phyloP scores from a whole-genome alignment of 2,888 invertebrate genomes.

The Trimorus sp. region DNA sequence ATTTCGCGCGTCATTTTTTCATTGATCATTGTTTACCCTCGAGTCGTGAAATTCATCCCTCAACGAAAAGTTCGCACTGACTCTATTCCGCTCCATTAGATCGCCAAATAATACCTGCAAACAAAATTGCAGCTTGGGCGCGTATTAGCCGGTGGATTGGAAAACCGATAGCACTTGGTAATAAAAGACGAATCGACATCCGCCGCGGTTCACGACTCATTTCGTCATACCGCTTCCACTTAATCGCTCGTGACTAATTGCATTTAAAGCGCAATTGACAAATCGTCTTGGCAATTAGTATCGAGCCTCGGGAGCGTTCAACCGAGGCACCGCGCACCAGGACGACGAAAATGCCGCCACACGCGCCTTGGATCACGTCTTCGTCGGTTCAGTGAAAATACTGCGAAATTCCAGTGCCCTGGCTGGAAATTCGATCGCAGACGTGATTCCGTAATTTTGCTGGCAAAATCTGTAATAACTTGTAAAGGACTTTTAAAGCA shows the following conservation, averaged over 20 bases:
- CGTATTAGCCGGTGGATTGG: background rate
- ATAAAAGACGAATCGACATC: slow-evolving; percentile 10
- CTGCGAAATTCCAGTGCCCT: no score
- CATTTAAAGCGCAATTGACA: slow-evolving; percentile 27
- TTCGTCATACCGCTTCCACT: slow-evolving; percentile 24
- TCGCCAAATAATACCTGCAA: background rate
- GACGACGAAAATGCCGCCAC: background rate
- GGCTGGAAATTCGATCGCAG: no score
- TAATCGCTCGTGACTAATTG: slow-evolving; percentile 40
- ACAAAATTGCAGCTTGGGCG: no score
- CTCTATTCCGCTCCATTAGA: background rate
- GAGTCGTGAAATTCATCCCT: background rate
- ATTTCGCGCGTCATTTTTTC: no score
- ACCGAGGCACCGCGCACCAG: background rate
- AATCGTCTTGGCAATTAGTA: slow-evolving; percentile 37
- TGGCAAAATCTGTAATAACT: no score
- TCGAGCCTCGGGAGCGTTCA: slow-evolving; percentile 1
- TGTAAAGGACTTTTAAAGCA: no score
- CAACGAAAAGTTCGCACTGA: no score
- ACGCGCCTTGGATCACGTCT: slow-evolving; percentile 3
- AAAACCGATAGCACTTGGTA: background rate
- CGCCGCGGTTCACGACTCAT: slow-evolving; percentile 13
- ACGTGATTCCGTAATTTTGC: no score
- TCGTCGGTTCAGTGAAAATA: background rate
- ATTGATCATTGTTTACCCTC: no score